Percentiles rank a stretch among this genome's conserved stretches.
phyloP scores from a whole-genome alignment of 1,140 invertebrate species.

The Lucilia cuprina region DNA sequence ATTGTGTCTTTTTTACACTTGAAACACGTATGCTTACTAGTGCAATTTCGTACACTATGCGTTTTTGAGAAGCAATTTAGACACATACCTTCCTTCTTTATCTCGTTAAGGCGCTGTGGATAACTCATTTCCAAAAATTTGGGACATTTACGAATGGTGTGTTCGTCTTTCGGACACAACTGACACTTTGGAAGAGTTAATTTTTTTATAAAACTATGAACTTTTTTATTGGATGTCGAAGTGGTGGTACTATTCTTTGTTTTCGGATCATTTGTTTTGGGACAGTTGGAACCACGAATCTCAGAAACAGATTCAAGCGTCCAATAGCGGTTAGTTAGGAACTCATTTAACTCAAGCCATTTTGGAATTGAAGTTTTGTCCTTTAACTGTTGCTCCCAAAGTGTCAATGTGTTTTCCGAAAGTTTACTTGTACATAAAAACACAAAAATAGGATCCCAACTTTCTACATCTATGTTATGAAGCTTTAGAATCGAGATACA shows the following conservation, averaged over 20 bases:
- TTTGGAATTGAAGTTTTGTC: neutral
- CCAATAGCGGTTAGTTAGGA: conserved; percentile 37
- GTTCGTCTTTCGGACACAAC: neutral
- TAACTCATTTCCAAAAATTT: too few relatives aligned
- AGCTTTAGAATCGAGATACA: neutral
- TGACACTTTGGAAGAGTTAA: neutral
- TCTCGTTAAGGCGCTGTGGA: too few relatives aligned
- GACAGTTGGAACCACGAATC: too few relatives aligned
- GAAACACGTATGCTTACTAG: too few relatives aligned
- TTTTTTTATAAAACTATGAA: neutral
- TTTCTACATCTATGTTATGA: neutral
- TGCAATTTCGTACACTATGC: too few relatives aligned
- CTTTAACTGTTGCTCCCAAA: neutral
- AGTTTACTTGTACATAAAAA: neutral
- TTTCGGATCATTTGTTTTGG: too few relatives aligned
- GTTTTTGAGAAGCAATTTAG: too few relatives aligned
- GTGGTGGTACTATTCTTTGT: neutral
- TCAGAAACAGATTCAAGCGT: neutral
- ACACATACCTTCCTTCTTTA: too few relatives aligned
- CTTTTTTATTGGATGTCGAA: too few relatives aligned
- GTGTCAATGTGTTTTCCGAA: neutral
- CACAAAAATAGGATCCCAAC: neutral
- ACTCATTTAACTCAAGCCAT: neutral
- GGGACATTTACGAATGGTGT: too few relatives aligned
- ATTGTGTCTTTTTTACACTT: too few relatives aligned